Evolutionary conservation across 2,888 invertebrate species (phyloP).

Genomic region (Nectonema munidae): DNA sequence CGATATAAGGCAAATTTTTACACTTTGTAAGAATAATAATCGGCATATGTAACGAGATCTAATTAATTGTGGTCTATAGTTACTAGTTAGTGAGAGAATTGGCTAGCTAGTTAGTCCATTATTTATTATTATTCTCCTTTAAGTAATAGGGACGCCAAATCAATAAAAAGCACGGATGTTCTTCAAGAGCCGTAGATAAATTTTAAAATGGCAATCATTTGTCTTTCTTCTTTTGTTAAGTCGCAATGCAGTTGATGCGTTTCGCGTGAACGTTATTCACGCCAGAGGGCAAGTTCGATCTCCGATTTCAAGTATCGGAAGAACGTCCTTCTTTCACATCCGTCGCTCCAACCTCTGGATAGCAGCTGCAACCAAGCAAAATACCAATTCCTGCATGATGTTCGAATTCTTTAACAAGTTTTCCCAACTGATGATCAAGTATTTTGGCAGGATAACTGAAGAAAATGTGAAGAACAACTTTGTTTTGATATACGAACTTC

Average conservation of each 20-base stretch:
- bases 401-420: constrained; percentile 93
- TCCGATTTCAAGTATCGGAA: constrained; percentile 89
- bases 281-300: constrained; percentile 76
- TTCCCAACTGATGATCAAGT: constrained; percentile 69
- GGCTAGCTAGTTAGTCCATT: no score
- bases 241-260: constrained; percentile 92
- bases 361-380: constrained; percentile 97
- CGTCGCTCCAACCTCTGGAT: constrained; percentile 97
- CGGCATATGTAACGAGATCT: no score
- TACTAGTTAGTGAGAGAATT: no score
- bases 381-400: constrained; percentile 98
- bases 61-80: no score
- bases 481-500: constrained; percentile 83
- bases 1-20: no score
- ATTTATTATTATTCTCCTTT: no score
- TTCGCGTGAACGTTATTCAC: constrained; percentile 94
- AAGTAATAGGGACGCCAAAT: no score
- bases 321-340: constrained; percentile 95
- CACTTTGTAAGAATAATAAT: no score
- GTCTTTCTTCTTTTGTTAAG: constrained; percentile 20
- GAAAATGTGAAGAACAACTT: constrained; percentile 99
- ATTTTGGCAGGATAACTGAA: constrained; percentile 95
- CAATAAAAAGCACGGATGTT: no score
- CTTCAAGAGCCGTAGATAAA: no score
- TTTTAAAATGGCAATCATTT: no score